Conservation (phyloP, 1,140 invertebrate species). For the Helicorthomorpha holstii region DNA sequence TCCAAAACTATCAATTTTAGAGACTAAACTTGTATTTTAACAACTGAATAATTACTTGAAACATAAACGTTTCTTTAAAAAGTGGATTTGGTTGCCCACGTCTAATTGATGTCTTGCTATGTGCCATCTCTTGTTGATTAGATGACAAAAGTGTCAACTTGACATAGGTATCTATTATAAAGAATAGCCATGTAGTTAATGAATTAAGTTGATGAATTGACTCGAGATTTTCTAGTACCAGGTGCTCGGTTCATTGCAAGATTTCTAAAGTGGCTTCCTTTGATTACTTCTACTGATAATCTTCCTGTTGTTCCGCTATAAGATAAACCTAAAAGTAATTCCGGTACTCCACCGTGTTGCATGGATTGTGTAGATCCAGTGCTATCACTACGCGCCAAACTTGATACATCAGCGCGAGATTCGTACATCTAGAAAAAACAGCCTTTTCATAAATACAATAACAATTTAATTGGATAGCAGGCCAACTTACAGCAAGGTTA, state of each 20-base stretch:
- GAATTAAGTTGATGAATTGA: constrained; percentile 2
- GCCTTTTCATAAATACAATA: background rate
- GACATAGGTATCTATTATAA: constrained; percentile 73
- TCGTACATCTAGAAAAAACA: constrained; percentile 13
- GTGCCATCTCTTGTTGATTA: constrained; percentile 76
- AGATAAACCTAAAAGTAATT: constrained; percentile 68
- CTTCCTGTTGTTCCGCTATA: constrained; percentile 86
- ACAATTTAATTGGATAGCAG: background rate
- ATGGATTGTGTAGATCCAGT: constrained; percentile 84
- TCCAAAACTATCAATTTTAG: background rate
- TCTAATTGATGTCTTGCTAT: constrained; percentile 74
- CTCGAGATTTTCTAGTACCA: constrained; percentile 13
- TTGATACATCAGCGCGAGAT: constrained; percentile 35
- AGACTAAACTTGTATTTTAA: background rate
- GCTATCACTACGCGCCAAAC: constrained; percentile 73
- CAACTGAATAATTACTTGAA: constrained; percentile 47
- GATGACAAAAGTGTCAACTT: constrained; percentile 79
- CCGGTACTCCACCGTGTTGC: constrained; percentile 72
- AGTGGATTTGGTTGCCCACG: constrained; percentile 84
- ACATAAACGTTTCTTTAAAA: constrained; percentile 90
- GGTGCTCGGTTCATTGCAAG: constrained; percentile 30
- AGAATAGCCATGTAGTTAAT: background rate
- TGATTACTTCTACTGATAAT: constrained; percentile 77
- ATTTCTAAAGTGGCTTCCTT: constrained; percentile 77
- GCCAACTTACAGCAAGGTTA: constrained; percentile 49